Evolutionary conservation across 2,888 invertebrate genomes (phyloP).

Genomic region (Cheilosia impressa): DNA sequence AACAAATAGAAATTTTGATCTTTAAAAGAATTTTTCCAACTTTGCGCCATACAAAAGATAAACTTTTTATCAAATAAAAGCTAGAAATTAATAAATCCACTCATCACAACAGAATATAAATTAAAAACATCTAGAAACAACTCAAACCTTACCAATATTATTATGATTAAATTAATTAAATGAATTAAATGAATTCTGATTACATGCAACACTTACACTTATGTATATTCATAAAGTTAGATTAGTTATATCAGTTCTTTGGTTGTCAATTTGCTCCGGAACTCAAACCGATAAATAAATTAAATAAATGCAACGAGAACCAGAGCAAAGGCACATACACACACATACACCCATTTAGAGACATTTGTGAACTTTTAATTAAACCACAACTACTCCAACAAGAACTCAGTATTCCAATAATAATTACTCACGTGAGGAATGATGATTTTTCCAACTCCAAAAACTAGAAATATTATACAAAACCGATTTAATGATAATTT

Average conservation of each 20-base stretch:
- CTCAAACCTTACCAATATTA: constrained; percentile 70
- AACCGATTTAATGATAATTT: constrained; percentile 36
- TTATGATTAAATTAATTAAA: constrained; percentile 70
- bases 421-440: constrained; percentile 21
- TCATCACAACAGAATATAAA: constrained; percentile 24
- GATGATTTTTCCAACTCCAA: constrained; percentile 37
- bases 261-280: constrained; percentile 21
- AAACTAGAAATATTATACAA: constrained; percentile 51
- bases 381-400: constrained; percentile 20
- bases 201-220: constrained; percentile 55
- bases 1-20: constrained; percentile 53
- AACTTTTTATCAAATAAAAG: constrained; percentile 28
- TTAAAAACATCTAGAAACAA: constrained; percentile 27
- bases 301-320: neutral
- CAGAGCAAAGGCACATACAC: neutral
- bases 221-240: constrained; percentile 58
- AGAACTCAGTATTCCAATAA: constrained; percentile 42
- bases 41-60: constrained; percentile 27
- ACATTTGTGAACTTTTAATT: constrained; percentile 2
- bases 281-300: constrained; percentile 25
- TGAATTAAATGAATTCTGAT: constrained; percentile 65
- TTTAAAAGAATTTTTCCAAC: constrained; percentile 41
- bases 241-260: constrained; percentile 29
- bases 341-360: constrained; percentile 11
- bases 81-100: constrained; percentile 16